Conservation (phyloP, 1,140 invertebrate species). For the Coboldia fuscipes region DNA sequence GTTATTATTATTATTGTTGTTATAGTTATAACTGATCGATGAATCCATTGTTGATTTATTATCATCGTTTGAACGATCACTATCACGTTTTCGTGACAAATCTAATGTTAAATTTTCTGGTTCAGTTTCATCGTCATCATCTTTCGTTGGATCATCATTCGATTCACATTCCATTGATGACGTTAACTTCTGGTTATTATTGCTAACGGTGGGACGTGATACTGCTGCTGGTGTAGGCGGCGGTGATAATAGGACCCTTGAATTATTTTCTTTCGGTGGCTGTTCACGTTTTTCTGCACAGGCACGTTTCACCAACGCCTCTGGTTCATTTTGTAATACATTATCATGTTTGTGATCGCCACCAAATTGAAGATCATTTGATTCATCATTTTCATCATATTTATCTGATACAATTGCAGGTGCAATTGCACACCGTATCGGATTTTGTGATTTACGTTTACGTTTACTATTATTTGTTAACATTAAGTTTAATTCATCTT, state of each 20-base stretch:
- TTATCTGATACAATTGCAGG: conserved; percentile 30
- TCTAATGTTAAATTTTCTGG: conserved; percentile 4
- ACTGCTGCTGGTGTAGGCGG: not conserved
- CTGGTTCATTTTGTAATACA: conserved; percentile 17
- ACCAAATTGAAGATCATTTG: conserved; percentile 9
- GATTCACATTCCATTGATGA: not conserved
- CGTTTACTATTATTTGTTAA: conserved; percentile 31
- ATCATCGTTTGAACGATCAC: too few relatives aligned
- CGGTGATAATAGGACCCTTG: not conserved
- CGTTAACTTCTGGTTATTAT: not conserved
- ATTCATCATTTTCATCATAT: conserved; percentile 21
- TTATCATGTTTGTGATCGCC: too few relatives aligned
- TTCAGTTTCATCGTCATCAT: not conserved
- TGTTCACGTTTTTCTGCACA: conserved; percentile 6
- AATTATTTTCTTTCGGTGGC: not conserved
- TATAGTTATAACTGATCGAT: not conserved
- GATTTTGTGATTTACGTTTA: conserved; percentile 82
- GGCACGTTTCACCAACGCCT: conserved; percentile 21
- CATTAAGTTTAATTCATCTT: conserved; percentile 25
- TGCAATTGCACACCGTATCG: conserved; percentile 52
- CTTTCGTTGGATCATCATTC: not conserved
- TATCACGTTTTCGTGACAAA: conserved; percentile 2
- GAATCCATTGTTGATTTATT: not conserved
- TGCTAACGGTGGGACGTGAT: not conserved
- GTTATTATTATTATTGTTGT: not conserved